Conservation (phyloP, 2,113 vertebrate species). For the Apus apus region DNA sequence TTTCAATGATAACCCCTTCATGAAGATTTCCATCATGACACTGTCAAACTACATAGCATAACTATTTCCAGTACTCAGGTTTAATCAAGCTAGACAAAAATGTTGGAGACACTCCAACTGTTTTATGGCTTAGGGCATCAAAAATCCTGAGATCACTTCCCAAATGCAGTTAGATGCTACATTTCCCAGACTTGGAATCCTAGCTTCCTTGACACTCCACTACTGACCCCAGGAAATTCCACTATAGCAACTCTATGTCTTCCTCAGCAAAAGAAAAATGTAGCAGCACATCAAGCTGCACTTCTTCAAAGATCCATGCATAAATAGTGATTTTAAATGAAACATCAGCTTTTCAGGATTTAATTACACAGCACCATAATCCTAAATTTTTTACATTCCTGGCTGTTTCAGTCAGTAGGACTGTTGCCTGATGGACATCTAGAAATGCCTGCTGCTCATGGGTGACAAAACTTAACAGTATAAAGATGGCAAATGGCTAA, state of each 20-base stretch:
- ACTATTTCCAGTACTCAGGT: not conserved
- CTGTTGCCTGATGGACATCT: not conserved
- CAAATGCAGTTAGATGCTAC: not conserved
- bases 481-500: not conserved
- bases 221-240: conserved; percentile 23
- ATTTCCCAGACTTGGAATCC: not conserved
- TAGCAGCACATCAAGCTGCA: not conserved
- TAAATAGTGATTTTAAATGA: not conserved
- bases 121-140: not conserved
- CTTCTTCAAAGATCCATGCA: not conserved
- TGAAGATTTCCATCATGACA: not conserved
- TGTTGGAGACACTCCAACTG: not conserved
- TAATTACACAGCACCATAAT: not conserved
- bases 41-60: not conserved
- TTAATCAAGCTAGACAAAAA: conserved; percentile 35
- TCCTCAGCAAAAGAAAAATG: conserved; percentile 10
- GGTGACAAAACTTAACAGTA: not conserved
- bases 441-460: not conserved
- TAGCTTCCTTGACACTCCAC: not conserved
- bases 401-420: not conserved
- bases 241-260: not conserved
- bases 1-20: not conserved
- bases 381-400: not conserved
- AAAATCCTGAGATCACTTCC: not conserved
- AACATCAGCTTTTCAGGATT: not conserved